Percentiles rank a stretch among this genome's conserved stretches.
Conservation (phyloP, 2,113 vertebrate species). For the Laterallus jamaicensis region DNA sequence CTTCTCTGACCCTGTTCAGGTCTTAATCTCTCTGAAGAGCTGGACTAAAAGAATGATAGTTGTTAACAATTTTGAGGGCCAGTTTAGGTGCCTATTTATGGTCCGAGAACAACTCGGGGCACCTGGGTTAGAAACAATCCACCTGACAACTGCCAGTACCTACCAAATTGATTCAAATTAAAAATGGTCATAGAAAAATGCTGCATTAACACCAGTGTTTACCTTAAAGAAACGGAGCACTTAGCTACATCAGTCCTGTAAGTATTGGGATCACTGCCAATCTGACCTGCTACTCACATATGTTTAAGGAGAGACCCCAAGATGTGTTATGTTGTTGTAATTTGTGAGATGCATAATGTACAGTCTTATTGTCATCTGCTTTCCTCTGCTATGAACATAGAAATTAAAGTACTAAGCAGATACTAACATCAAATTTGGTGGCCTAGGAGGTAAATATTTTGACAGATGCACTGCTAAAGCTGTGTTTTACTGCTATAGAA, state of each 20-base stretch:
- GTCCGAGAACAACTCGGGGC: neutral
- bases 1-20: neutral
- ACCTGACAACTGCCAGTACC: neutral
- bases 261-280: neutral
- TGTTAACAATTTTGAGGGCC: fast-evolving
- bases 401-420: slow-evolving; percentile 5
- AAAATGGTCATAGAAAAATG: neutral
- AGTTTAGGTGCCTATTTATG: neutral
- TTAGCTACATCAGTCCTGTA: neutral
- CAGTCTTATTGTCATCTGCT: neutral
- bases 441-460: slow-evolving; percentile 31
- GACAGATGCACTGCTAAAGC: neutral
- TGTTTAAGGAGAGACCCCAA: neutral
- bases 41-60: neutral
- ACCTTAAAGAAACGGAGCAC: neutral
- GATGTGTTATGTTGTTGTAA: neutral
- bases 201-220: neutral
- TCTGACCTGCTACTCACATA: neutral
- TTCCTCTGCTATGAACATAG: neutral
- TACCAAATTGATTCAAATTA: neutral
- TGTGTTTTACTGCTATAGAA: neutral
- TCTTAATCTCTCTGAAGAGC: neutral
- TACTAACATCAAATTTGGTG: neutral
- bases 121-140: neutral
- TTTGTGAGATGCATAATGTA: neutral